These are phyloP conservation scores for Aix galericulata DNA, from an alignment of 2,113 vertebrate genomes.

Conservation along the genomic window DNA sequence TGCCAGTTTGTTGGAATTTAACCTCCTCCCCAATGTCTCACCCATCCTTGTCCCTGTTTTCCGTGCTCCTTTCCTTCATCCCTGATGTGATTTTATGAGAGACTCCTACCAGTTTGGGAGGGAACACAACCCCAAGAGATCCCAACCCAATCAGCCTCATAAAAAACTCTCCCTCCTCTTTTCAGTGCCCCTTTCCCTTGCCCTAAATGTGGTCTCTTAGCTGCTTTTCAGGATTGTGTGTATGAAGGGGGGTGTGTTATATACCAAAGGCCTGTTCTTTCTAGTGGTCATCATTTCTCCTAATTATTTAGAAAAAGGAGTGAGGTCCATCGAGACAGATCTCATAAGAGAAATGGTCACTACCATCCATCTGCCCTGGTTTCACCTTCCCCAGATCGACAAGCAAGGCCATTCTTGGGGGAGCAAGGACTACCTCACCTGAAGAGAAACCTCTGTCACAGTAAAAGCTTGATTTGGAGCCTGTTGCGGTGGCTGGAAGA, in stretches of 20 bases:
- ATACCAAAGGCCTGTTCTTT: slow-evolving; percentile 27
- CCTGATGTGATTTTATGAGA: slow-evolving; percentile 64
- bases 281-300: neutral
- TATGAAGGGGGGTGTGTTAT: neutral
- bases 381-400: neutral
- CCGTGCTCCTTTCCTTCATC: slow-evolving; percentile 4
- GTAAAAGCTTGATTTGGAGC: neutral
- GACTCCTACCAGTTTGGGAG: slow-evolving; percentile 62
- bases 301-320: neutral
- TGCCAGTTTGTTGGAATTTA: slow-evolving; percentile 78
- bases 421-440: neutral
- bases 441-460: neutral
- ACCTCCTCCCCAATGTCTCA: neutral
- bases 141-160: slow-evolving; percentile 57
- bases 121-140: slow-evolving; percentile 59
- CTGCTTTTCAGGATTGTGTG: neutral
- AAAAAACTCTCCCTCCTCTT: neutral
- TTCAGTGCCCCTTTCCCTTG: neutral
- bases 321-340: neutral
- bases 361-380: neutral
- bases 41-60: slow-evolving; percentile 32
- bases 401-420: neutral
- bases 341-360: neutral
- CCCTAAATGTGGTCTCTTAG: neutral
- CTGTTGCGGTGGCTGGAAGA: neutral